Evolutionary conservation across 2,888 invertebrate genomes (phyloP), one percentile per base, ranked within the genome.

Genomic region (Phyto melanocephala): DNA sequence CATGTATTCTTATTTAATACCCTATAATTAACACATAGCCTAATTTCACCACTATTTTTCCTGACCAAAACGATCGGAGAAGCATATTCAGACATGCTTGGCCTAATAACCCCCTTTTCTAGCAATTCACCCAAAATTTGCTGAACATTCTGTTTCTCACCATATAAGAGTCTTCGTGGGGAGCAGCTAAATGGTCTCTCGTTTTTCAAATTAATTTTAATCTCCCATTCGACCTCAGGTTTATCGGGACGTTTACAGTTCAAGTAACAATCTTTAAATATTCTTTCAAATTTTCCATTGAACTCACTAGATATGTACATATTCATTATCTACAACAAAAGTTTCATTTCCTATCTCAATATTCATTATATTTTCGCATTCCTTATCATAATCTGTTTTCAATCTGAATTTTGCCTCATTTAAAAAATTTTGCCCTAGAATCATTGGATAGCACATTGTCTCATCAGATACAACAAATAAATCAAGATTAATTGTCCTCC

Each of bases 51-150:
- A 20, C 2, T 65, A 24, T 62, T 81, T n/a, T 81, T 72, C 7
- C 40, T 20, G 11, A 72, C 72, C 22, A 81, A 47, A 5, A 72
- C 81, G 3, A 77, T 74, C 13, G 72, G 77, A 2, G 81, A 82
- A 6, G 40, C 65, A 54, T 67, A 82, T 28, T 79, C 65, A 1
- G 78, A 81, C 20, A 58, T 63, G 40, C 74, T 78, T 3, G 56
- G 17, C 5, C 72, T 37, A 13, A 81, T 77, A 60, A 68, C 42
- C 8, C 72, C 74, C 28, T 78, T 81, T 3, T n/a, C 37, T 11
- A 68, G 42, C 17, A 72, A 50, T 13, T 82, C 70, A 52, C 77
- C 72, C 33, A 77, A 40, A 47, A 76, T 50, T n/a, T 65, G 17
- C 58, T 71, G 82, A 35, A 76, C 28, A 35, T 68, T 42, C 20